Base-by-base conservation (phyloP, 2,113 vertebrate species). In the Cettia cetti region DNA sequence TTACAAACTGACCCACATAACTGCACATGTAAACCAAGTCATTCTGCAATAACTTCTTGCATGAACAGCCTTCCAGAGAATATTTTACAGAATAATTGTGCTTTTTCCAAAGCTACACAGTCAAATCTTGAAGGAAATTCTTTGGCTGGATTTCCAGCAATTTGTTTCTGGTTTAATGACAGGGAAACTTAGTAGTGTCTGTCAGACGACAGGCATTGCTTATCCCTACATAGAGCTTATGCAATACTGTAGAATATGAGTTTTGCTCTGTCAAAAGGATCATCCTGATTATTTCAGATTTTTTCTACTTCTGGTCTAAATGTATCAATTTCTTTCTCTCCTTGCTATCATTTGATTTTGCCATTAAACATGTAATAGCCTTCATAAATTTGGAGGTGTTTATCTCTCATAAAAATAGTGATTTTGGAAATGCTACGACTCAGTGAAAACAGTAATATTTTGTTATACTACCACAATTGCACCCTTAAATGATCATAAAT, bases 401-500 rank as follows among this genome's bases (percentile, higher is more conserved):
- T 86, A 78, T 93, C 61, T 82, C 42, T 95, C 64, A 89, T 88
- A 74, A 94, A 93, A 82, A 57, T n/a, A 66, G 59, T 2, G 7
- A n/a, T 69, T 61, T 92, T 65, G 16, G 60, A 89, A 90, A 94
- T 63, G 64, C 27, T 86, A 33, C 11, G 31, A 53, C 26, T 75
- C 69, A 57, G 40, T 79, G 52, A 61, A 93, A 96, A 81, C 44
- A 83, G 78, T 71, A 90, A 78, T 59, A 71, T 88, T 96, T 89
- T 93, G 22, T 83, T 92, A 84, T 82, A 31, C 13, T 90, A 52
- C 70, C 71, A 90, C 14, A 94, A 80, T 35, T 71, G 16, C 64
- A 89, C 78, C 47, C n/a, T 95, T 66, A 95, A 90, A 86, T 83
- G 68, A 74, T 94, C 27, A n/a, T 88, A 88, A 88, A 81, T 92